Evolutionary conservation across 2,797 vertebrate species (phyloP).

Genomic region (Sebastes variabilis): DNA sequence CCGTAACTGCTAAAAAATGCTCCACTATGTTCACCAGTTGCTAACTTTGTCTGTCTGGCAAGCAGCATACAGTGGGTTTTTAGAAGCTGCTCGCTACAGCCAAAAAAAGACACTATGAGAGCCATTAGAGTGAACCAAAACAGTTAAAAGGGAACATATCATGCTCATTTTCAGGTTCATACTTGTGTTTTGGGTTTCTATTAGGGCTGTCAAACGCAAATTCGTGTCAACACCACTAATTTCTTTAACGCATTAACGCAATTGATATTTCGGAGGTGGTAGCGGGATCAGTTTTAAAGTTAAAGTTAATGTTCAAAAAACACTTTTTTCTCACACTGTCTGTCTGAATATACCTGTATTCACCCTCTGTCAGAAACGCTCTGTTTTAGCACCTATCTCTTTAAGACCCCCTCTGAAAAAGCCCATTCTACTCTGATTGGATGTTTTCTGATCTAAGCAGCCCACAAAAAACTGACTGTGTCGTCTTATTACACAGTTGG

Average conservation of each 20-base stretch:
- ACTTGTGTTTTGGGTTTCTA: not conserved
- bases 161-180: not conserved
- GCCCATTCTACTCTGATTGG: no score
- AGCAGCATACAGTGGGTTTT: not conserved
- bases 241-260: no score
- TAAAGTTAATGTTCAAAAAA: not conserved
- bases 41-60: not conserved
- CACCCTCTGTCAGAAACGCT: not conserved
- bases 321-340: not conserved
- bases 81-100: not conserved
- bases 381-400: no score
- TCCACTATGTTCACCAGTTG: not conserved
- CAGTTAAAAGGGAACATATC: not conserved
- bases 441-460: no score
- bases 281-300: no score
- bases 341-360: not conserved
- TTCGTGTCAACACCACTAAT: no score
- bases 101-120: not conserved
- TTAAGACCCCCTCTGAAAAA: no score
- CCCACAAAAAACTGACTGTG: no score
- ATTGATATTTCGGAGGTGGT: no score
- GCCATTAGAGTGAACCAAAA: not conserved
- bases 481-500: no score
- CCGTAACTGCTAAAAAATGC: not conserved
- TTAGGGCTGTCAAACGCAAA: no score